These are phyloP conservation scores for Sylvia borin DNA, from an alignment of 2,797 vertebrate species.

Conservation along the genomic window DNA sequence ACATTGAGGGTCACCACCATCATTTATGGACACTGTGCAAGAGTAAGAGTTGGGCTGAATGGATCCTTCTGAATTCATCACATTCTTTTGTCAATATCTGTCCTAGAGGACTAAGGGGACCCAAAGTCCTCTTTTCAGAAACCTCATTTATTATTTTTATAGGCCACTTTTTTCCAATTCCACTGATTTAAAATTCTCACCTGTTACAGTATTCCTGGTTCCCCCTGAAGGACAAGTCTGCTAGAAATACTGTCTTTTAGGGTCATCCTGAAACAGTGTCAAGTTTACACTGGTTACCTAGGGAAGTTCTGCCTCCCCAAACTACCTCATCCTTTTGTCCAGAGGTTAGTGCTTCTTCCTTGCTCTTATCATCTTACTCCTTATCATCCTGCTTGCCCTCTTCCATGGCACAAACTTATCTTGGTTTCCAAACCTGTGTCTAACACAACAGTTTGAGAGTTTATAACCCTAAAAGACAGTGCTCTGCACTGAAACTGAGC, in stretches of 20 bases:
- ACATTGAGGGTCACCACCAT: neutral
- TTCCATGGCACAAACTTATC: neutral
- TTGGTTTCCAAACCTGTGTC: neutral
- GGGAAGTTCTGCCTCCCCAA: neutral
- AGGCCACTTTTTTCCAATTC: neutral
- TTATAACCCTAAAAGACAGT: neutral
- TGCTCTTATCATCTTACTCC: neutral
- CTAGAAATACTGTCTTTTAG: conserved; percentile 14
- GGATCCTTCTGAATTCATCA: conserved; percentile 8
- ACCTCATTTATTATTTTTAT: conserved; percentile 18
- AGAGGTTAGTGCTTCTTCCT: neutral
- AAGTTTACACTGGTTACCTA: neutral
- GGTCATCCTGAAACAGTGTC: neutral
- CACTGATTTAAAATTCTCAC: conserved; percentile 15
- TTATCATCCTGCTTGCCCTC: neutral
- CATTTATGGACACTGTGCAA: neutral
- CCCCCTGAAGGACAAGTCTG: neutral
- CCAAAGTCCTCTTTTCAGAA: neutral
- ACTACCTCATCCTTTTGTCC: neutral
- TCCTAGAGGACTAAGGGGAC: neutral
- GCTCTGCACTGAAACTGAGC: neutral
- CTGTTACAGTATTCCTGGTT: neutral
- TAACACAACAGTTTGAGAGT: neutral
- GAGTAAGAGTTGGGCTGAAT: neutral
- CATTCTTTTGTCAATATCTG: conserved; percentile 29